Evolutionary conservation across 2,888 invertebrate species (phyloP).

Genomic region (Lepidocyrtinus sp.): DNA sequence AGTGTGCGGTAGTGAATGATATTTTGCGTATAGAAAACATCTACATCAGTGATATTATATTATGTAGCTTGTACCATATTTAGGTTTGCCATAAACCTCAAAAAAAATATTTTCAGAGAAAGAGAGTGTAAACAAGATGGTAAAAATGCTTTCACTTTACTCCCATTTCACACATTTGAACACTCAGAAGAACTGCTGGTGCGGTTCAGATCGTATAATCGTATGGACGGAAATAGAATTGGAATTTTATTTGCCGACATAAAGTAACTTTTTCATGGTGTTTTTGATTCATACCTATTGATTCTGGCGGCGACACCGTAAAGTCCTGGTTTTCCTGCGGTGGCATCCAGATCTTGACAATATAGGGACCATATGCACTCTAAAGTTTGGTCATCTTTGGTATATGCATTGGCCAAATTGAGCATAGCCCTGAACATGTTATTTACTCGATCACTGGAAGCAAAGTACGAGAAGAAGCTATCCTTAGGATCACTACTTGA

Average conservation of each 20-base stretch:
- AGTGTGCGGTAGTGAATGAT: too few species aligned
- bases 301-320: constrained; percentile 78
- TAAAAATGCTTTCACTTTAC: too few species aligned
- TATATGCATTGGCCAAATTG: constrained; percentile 76
- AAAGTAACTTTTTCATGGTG: neutral
- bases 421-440: constrained; percentile 76
- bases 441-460: constrained; percentile 74
- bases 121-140: too few species aligned
- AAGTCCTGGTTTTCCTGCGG: constrained; percentile 75
- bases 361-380: constrained; percentile 78
- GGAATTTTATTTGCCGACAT: neutral
- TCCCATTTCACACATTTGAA: neutral
- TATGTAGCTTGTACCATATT: too few species aligned
- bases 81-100: too few species aligned
- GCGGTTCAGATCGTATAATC: too few species aligned
- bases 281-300: constrained; percentile 76
- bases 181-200: too few species aligned
- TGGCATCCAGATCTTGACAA: constrained; percentile 76
- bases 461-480: constrained; percentile 70
- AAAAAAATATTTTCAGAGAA: too few species aligned
- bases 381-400: constrained; percentile 75
- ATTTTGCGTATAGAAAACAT: too few species aligned
- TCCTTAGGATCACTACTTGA: constrained; percentile 73
- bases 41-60: too few species aligned
- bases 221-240: neutral